Percentiles rank a stretch among this genome's conserved stretches.
Evolutionary conservation across 2,113 vertebrate genomes (phyloP).

Genomic region (Mustela nigripes): DNA sequence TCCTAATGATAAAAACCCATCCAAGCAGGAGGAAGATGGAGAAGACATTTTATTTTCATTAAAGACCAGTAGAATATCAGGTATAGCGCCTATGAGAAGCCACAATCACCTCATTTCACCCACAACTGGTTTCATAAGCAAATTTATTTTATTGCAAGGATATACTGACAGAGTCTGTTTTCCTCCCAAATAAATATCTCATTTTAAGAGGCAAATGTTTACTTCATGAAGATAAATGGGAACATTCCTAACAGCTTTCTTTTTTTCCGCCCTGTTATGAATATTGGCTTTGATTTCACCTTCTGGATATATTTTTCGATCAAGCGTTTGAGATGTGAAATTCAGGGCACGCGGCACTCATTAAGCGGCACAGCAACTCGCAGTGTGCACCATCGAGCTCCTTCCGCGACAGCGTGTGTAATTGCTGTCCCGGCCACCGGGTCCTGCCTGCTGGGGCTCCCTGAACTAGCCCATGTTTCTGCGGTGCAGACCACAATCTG

Average conservation of each 20-base stretch:
- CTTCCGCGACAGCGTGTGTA: neutral
- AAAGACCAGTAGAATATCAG: neutral
- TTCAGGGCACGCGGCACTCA: neutral
- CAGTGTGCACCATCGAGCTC: neutral
- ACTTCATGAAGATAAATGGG: constrained; percentile 52
- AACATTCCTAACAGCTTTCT: constrained; percentile 32
- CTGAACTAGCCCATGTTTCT: neutral
- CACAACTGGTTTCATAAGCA: constrained; percentile 63
- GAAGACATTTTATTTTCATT: constrained; percentile 38
- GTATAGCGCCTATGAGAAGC: constrained; percentile 13
- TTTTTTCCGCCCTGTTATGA: neutral
- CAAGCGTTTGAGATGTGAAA: neutral
- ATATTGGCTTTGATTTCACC: constrained; percentile 14
- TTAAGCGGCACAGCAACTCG: neutral
- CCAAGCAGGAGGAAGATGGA: neutral
- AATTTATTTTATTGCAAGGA: constrained; percentile 32
- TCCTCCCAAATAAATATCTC: constrained; percentile 49
- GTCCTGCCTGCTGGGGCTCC: no score
- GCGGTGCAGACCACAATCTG: neutral
- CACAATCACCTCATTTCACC: constrained; percentile 54
- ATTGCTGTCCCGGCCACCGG: neutral
- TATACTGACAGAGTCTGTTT: neutral
- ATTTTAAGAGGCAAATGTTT: constrained; percentile 62
- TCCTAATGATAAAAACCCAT: constrained; percentile 59
- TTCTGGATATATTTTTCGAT: constrained; percentile 26